Evolutionary conservation across 2,888 invertebrate genomes (phyloP), one percentile per base, ranked within the genome.

Genomic region (Hyposoter dolosus): DNA sequence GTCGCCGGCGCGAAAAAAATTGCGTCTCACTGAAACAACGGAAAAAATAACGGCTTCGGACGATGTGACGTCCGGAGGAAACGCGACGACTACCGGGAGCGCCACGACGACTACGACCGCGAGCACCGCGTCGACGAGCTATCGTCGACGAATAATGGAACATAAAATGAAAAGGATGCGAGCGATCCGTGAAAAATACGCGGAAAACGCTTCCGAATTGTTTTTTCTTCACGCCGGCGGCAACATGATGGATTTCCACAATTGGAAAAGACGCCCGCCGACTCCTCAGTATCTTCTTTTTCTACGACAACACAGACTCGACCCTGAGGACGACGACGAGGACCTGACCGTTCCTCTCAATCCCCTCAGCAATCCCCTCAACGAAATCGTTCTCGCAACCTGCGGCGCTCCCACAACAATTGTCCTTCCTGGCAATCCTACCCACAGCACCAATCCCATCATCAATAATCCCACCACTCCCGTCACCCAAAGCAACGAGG

Each of bases 181-280:
- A 92, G 95, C 95, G 88, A 95, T 97, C 88, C 96, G 96, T 84
- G 97, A 97, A 90, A 96, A 95, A 95, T 97, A 97, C 94, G 96
- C 96, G 90, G 97, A 98, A 93, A 96, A 97, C 94, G 96, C 97
- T 90, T 96, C 97, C 90, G 98, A 98, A 95, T 95, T 97, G 91
- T 98, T 97, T 95, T 98, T 97, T 95, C 96, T 98, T 91, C 97
- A 98, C 95, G 96, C 96, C 91, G 97, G 97, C 90, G 98, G 98
- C 88, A 98, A 98, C 95, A 96, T 98, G 95, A 96, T 98, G 96
- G 98, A 99, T 94, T 98, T 97, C 94, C 96, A 96, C 90, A 95
- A 96, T 90, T 98, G 98, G 97, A 96, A 97, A 90, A 98, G 98
- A 94, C 95, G 97, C 90, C 97, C 98, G 88, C 96, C 97, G 83